These are phyloP conservation scores for Leptodactylus fallax DNA, from an alignment of 2,797 vertebrate genomes.

Conservation along the genomic window DNA sequence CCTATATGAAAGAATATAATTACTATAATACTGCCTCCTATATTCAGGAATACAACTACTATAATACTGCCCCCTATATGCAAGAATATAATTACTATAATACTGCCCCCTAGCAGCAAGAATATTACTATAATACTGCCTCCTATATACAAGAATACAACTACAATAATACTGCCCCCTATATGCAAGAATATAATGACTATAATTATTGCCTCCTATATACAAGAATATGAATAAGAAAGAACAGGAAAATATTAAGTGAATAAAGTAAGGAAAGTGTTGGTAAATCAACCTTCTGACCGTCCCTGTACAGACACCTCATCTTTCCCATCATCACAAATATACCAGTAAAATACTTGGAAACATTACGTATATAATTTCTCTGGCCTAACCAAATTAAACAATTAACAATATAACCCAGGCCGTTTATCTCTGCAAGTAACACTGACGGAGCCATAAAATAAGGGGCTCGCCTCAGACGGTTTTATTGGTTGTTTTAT, in stretches of 20 bases:
- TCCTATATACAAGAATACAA: not conserved
- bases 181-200: not conserved
- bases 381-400: not conserved
- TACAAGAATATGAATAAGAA: not conserved
- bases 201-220: not conserved
- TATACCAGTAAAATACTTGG: not conserved
- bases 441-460: not conserved
- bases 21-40: no score
- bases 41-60: no score
- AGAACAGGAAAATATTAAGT: not conserved
- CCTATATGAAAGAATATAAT: no score
- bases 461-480: not conserved
- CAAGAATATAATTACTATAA: not conserved
- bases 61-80: no score
- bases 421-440: conserved; percentile 1
- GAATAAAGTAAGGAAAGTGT: not conserved
- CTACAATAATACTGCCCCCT: not conserved
- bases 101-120: no score
- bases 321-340: not conserved
- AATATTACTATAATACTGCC: not conserved
- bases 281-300: not conserved
- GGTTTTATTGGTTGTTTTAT: conserved; percentile 41
- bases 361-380: not conserved
- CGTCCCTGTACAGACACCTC: not conserved
- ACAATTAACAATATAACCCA: not conserved